phyloP scores from a whole-genome alignment of 2,113 vertebrate genomes.

The Dicentrarchus labrax region DNA sequence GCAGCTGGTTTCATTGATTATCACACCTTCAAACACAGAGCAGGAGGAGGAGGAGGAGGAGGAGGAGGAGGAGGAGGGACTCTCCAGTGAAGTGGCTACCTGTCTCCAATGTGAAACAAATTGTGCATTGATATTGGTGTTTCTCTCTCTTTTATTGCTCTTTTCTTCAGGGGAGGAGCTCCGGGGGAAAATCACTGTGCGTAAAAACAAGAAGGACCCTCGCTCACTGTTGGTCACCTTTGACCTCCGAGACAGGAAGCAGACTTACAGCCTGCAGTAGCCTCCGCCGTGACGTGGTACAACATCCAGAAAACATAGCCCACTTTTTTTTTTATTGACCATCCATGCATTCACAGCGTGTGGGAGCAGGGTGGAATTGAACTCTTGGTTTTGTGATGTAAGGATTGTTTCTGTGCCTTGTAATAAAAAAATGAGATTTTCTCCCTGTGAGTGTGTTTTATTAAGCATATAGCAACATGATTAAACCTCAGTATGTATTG shows the following conservation, averaged over 20 bases:
- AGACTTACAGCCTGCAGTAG: constrained; percentile 90
- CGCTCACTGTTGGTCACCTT: constrained; percentile 91
- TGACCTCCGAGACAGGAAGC: constrained; percentile 83
- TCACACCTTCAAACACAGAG: background rate
- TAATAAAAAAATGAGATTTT: constrained; percentile 39
- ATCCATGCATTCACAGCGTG: background rate
- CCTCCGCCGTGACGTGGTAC: background rate
- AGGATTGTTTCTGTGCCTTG: constrained; percentile 23
- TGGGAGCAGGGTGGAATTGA: background rate
- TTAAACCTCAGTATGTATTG: no score
- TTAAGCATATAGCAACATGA: background rate
- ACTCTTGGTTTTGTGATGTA: constrained; percentile 2
- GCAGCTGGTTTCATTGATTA: background rate
- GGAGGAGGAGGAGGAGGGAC: background rate
- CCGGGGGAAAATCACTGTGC: constrained; percentile 87
- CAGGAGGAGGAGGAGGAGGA: background rate
- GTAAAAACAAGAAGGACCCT: constrained; percentile 94
- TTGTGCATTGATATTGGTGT: background rate
- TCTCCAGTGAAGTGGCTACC: background rate
- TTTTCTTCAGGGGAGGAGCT: constrained; percentile 88
- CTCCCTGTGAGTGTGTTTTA: background rate
- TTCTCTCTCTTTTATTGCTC: background rate
- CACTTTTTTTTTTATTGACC: background rate
- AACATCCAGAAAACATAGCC: background rate
- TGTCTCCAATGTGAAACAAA: background rate